Base-by-base conservation (phyloP, 2,113 vertebrate species). In the Periophthalmus modestus region DNA sequence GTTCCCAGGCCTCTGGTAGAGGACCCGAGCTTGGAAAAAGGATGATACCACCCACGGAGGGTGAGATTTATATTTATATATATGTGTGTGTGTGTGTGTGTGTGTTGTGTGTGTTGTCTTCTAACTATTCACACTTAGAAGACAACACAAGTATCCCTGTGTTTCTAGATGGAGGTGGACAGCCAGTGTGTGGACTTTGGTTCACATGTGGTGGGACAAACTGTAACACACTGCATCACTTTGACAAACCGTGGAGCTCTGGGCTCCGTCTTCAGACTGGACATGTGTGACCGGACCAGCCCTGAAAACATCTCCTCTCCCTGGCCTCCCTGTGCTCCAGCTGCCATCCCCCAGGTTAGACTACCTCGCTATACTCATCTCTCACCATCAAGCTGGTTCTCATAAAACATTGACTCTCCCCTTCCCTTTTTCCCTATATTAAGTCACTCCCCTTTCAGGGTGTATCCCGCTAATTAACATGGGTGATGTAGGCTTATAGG, bases 221-320 rank as follows among this genome's bases (percentile, higher is more conserved):
- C 90, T 46, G 85, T 96, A 76, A 94, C 94, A 83, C 93, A 75
- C 87, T 75, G 82, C 72, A 84, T 99, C 93, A 96, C 84, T 16
- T 86, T 99, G 92, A 95, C 91, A 84, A 99, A 98, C 85, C 72
- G 70, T 1, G 97, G 97, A 15, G 96, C 95, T 67, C 63, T 96
- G 87, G 94, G 94, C 83, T 93, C 95, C 0, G 59, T 1, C 21
- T 98, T 97, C 89, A 82, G 1, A 78, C 69, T 97, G 74, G 89
- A 90, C 63, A 77, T 28, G 0, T 87, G 91, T 47, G 66, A 83
- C 0, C 80, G 75, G 71, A 71, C 62, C 70, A 74, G 34, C 5
- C 66, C 81, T n/a, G 48, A 71, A 13, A 61, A 7, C 9, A 75
- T 72, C 73, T 68, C 78, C 23, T 65, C 71, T 62, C 85, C 82